Evolutionary conservation across 1,140 invertebrate genomes (phyloP), one percentile per base, ranked within the genome.

Genomic region (Bombus cullumanus): DNA sequence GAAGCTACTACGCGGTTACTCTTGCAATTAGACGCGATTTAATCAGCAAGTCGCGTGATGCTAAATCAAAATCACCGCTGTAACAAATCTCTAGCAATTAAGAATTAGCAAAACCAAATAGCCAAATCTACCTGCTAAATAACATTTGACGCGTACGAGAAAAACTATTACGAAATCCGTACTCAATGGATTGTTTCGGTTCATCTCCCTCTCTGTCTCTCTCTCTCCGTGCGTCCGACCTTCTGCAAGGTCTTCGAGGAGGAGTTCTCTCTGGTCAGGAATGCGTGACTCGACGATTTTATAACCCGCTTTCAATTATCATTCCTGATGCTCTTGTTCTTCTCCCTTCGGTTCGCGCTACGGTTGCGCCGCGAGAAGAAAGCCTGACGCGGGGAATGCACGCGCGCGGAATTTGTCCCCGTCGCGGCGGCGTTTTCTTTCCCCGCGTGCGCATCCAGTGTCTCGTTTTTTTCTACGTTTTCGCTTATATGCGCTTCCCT

Each of bases 301-400:
- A 90, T 91, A 90, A 90, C 88, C 81, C 83, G 87, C 88, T 91
- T 91, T 89, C 90, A 91, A 91, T 91, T 91, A 91, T 88, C 69
- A 68, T 89, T 91, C 88, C 81, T 88, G 66, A 53, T 91, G 88
- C 83, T 89, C 83, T 79, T 89, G 77, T 90, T 91, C 85, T 74
- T 34, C 28, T 31, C 47, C 47, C 81, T 43, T 75, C 41, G 62
- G 39, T 39, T 84, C 31, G 85, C 57, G 71, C 73, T 22, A 57
- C 39, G n/a, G 53, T 28, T 34, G 47, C 62, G 72, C 15, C 53
- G 57, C 72, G 37, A 89, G 64, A 76, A 83, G 87, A 84, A 84
- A 78, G 75, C 37, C 71, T 47, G 77, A 85, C 83, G 53, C 83
- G 31, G 39, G 68, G 77, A 85, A 85, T 85, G 77, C 22, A 64